Evolutionary conservation across 2,113 vertebrate species (phyloP), one percentile per base, ranked within the genome.

Genomic region (Poeciliopsis prolifica): DNA sequence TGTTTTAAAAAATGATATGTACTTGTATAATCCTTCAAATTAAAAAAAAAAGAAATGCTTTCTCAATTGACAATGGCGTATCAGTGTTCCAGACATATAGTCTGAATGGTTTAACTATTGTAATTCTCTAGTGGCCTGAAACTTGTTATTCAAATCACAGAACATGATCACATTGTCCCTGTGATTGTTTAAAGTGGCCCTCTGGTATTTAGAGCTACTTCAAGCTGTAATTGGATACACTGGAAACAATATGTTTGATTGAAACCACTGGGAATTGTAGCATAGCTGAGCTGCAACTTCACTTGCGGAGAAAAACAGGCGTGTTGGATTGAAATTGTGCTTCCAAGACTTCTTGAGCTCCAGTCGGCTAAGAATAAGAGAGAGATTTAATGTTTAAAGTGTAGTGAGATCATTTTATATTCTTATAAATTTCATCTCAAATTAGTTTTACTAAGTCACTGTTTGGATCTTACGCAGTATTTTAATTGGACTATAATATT

Each of bases 241-340:
- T 61, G 65, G 54, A 74, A 83, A 87, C 73, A 86, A 79, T 85
- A 54, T 60, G 22, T 87, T 65, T 90, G 77, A 89, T 86, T 88
- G 85, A 79, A 72, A 61, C 73, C 4, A 60, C 37, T 9, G 40
- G 24, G 35, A 65, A 61, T 48, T 30, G 37, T 69, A 35, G 26
- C 65, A 65, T 64, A 22, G 51, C 28, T 44, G 44, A 22, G 26
- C 58, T 74, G 5, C 54, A 48, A 5, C 26, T 28, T 33, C 30
- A 42, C 40, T 54, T 42, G 22, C 44, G 40, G 15, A 15, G 33
- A 48, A 65, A 28, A 79, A 6, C 35, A 30, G 44, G 69, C 26
- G 6, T 13, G 29, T 15, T 22, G 1, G 63, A 13, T 31, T 54
- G 14, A 72, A 44, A 37, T 9, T 24, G 24, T n/a, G 3, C 22